Base-by-base conservation (phyloP, 2,113 vertebrate genomes). In the Eupsittula cactorum region DNA sequence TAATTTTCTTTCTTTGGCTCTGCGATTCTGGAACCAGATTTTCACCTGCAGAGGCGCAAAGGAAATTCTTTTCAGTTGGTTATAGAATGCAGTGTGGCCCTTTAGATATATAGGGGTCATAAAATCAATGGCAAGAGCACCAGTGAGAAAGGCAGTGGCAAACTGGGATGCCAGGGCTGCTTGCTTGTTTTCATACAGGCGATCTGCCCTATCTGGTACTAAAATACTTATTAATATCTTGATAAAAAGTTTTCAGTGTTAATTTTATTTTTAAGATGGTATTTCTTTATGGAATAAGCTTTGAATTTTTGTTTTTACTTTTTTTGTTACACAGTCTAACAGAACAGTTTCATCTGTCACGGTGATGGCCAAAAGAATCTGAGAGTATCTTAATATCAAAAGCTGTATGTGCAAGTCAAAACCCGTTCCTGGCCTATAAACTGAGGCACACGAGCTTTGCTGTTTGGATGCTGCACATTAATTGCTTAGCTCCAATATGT, bases 21-120 rank as follows among this genome's bases (percentile, higher is more conserved):
- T 97, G 95, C 99, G 99, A 90, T 99, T 99, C 97, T 99, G 99
- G 95, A 99, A 99, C 99, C 99, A 99, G 91, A 99, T 99, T 97
- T 99, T 99, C 49, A 99, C 99, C 99, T 99, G 94, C 53, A 57
- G 86, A 81, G 76, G 74, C 78, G 83, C 41, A 94, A 82, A 95
- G 67, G 53, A 67, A 55, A 29, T 28, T 20, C 55, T 46, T 91
- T 87, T 83, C 64, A 92, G 41, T 68, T 62, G 62, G 14, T 88
- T 35, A 64, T 24, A 19, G 52, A 35, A 29, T 86, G 49, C n/a
- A 79, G 0, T 28, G 55, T n/a, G 25, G 39, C 57, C 9, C 28
- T 78, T 83, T 49, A 81, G 42, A 53, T 53, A 5, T n/a, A 35
- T 14, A 64, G 41, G 73, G 46, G 29, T 52, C 20, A 19, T 18